Percentiles rank a stretch among this genome's conserved stretches.
Conservation (phyloP, 2,113 vertebrate species). For the Lepus europaeus region DNA sequence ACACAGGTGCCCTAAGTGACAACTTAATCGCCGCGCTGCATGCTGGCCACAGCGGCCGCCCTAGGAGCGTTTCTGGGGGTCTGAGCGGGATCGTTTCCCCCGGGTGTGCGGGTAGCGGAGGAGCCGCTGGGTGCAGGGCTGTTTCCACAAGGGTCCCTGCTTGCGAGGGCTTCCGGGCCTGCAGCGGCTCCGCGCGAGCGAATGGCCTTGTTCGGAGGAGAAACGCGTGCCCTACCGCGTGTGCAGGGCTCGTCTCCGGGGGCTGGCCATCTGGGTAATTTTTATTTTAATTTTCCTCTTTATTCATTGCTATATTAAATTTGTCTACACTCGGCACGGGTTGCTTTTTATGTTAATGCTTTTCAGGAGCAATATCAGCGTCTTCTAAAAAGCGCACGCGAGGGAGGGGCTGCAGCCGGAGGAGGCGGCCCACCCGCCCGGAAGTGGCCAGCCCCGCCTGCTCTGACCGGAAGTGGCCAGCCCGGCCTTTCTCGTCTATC, state of each 20-base stretch:
- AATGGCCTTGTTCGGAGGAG: slow-evolving; percentile 16
- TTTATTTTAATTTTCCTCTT: slow-evolving; percentile 70
- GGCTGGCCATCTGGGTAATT: slow-evolving; percentile 2
- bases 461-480: too few species aligned
- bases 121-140: too few species aligned
- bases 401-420: neutral
- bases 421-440: neutral
- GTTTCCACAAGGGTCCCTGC: too few species aligned
- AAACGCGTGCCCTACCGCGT: neutral
- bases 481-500: too few species aligned
- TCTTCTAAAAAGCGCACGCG: slow-evolving; percentile 52
- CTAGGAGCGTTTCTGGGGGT: too few species aligned
- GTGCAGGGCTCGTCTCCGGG: neutral
- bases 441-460: neutral
- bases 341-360: slow-evolving; percentile 70
- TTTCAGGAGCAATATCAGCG: slow-evolving; percentile 46
- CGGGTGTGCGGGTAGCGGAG: too few species aligned
- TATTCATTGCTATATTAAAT: slow-evolving; percentile 62
- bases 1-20: too few species aligned
- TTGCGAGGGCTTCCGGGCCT: neutral
- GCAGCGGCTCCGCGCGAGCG: neutral
- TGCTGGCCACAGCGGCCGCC: too few species aligned
- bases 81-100: too few species aligned
- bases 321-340: slow-evolving; percentile 8
- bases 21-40: too few species aligned